These are phyloP conservation scores for Leptopilina drosophilae DNA, from an alignment of 2,888 invertebrate genomes.

Conservation along the genomic window DNA sequence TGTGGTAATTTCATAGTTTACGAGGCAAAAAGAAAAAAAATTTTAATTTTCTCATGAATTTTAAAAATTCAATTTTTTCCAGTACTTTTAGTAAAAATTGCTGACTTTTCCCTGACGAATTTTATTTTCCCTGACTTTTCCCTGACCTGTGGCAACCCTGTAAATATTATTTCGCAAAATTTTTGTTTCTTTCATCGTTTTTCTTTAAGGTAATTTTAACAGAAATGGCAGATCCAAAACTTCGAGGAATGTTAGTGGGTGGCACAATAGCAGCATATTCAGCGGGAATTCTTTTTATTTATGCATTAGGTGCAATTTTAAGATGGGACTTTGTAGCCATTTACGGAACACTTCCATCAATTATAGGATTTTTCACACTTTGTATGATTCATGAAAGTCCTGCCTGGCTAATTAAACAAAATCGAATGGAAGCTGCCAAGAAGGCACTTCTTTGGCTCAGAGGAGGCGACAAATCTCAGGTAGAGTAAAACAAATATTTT, in stretches of 20 bases:
- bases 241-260: slow-evolving; percentile 85
- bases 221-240: slow-evolving; percentile 85
- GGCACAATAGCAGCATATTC: slow-evolving; percentile 87
- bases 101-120: too few relatives aligned
- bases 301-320: slow-evolving; percentile 83
- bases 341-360: slow-evolving; percentile 81
- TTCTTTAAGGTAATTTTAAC: slow-evolving; percentile 83
- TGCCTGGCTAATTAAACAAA: slow-evolving; percentile 84
- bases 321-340: slow-evolving; percentile 86
- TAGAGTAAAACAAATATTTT: slow-evolving; percentile 53
- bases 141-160: too few relatives aligned
- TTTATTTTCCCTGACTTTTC: too few relatives aligned
- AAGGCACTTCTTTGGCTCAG: slow-evolving; percentile 81
- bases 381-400: slow-evolving; percentile 86
- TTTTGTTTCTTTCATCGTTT: too few relatives aligned
- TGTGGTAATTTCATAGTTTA: too few relatives aligned
- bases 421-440: slow-evolving; percentile 78
- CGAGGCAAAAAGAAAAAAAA: too few relatives aligned
- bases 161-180: too few relatives aligned
- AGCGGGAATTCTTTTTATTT: slow-evolving; percentile 85
- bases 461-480: slow-evolving; percentile 78
- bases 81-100: too few relatives aligned
- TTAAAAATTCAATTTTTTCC: too few relatives aligned
- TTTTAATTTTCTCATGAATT: too few relatives aligned
- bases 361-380: slow-evolving; percentile 81